phyloP scores from a whole-genome alignment of 2,888 invertebrate genomes.

The Lasiommata megera region DNA sequence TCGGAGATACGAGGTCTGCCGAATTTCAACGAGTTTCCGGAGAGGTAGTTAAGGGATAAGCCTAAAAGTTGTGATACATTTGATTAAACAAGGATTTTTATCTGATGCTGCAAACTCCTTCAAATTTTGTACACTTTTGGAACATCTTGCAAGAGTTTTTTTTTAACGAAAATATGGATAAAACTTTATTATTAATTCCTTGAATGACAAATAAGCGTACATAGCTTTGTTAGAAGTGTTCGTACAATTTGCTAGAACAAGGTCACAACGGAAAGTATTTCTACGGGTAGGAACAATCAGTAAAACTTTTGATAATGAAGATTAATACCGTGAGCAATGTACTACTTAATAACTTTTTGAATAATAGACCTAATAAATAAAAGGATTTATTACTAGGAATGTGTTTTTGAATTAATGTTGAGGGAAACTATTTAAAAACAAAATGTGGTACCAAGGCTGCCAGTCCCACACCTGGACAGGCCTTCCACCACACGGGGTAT shows the following conservation, averaged over 20 bases:
- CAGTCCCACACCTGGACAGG: too few species aligned
- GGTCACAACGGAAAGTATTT: not conserved
- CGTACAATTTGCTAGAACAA: too few species aligned
- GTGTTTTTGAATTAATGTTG: not conserved
- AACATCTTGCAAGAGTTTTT: not conserved
- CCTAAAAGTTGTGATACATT: constrained; percentile 13
- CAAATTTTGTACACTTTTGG: not conserved
- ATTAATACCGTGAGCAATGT: not conserved
- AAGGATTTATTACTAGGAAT: not conserved
- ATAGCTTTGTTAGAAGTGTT: too few species aligned
- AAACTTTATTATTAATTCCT: too few species aligned
- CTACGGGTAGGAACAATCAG: not conserved
- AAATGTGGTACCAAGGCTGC: too few species aligned
- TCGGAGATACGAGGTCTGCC: constrained; percentile 18
- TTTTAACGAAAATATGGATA: too few species aligned
- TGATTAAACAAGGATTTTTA: constrained; percentile 1
- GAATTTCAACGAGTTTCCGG: constrained; percentile 18
- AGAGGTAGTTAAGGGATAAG: constrained; percentile 9
- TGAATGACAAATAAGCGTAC: too few species aligned
- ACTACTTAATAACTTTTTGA: not conserved
- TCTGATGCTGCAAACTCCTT: not conserved
- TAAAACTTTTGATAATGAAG: not conserved
- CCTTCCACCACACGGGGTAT: too few species aligned
- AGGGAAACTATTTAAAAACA: not conserved
- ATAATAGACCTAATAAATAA: not conserved